These are phyloP conservation scores for Planococcus citri DNA, from an alignment of 1,140 invertebrate genomes.

Conservation along the genomic window DNA sequence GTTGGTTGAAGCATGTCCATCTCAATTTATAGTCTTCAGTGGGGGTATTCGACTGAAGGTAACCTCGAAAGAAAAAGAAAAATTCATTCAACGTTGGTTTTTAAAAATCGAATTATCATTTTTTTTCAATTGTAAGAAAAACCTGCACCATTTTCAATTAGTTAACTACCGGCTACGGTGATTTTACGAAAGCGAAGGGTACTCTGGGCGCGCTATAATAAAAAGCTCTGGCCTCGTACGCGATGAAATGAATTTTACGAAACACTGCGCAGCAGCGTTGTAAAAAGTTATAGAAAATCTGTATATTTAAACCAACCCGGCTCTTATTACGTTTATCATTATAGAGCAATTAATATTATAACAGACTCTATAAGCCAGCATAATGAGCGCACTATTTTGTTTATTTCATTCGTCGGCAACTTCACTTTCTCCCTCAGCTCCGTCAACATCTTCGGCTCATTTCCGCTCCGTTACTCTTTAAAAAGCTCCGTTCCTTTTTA, in stretches of 20 bases:
- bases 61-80: no score
- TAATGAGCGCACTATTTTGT: slow-evolving; percentile 18
- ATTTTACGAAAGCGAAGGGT: no score
- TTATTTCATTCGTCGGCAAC: slow-evolving; percentile 17
- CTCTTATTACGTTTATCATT: slow-evolving; percentile 19
- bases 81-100: no score
- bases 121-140: no score
- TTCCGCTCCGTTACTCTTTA: slow-evolving; percentile 19
- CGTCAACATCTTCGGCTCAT: slow-evolving; percentile 14
- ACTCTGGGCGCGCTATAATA: no score
- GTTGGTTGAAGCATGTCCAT: no score
- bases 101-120: no score
- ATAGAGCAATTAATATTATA: slow-evolving; percentile 20
- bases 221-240: no score
- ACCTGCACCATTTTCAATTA: no score
- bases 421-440: slow-evolving; percentile 5
- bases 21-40: no score
- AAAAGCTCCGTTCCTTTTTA: slow-evolving; percentile 18
- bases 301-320: slow-evolving; percentile 14
- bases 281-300: slow-evolving; percentile 16
- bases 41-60: no score
- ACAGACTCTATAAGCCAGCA: slow-evolving; percentile 19
- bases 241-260: slow-evolving; percentile 16
- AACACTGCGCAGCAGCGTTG: neutral
- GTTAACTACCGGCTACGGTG: no score